A percentile compares a stretch with the other conserved stretches of the same genome.
phyloP scores from a whole-genome alignment of 2,888 invertebrate species.

The Apotomis betuletana region DNA sequence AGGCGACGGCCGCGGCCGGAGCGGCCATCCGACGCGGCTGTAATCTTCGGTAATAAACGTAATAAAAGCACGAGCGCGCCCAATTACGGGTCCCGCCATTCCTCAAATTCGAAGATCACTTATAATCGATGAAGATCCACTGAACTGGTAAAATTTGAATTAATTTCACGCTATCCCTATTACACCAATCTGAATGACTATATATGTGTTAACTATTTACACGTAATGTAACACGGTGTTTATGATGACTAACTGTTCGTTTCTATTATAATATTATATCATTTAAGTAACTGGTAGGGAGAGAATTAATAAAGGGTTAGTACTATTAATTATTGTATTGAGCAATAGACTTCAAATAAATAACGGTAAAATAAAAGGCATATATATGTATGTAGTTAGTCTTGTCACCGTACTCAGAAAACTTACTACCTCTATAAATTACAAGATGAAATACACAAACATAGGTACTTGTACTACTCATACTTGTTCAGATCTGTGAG shows the following conservation, averaged over 20 bases:
- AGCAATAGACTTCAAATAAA: too few species aligned
- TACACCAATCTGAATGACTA: neutral
- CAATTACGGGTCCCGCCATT: constrained; percentile 56
- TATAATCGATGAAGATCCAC: constrained; percentile 44
- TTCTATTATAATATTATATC: too few species aligned
- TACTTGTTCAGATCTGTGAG: constrained; percentile 32
- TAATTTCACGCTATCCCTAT: constrained; percentile 9
- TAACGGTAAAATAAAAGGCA: too few species aligned
- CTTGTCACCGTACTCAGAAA: neutral
- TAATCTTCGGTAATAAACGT: constrained; percentile 69
- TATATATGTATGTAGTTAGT: too few species aligned
- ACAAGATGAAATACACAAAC: constrained; percentile 7
- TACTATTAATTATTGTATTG: too few species aligned
- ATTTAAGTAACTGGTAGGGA: too few species aligned
- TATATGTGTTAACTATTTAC: neutral
- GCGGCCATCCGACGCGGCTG: constrained; percentile 52
- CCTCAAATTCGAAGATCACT: constrained; percentile 48
- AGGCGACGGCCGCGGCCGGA: constrained; percentile 36
- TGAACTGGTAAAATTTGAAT: constrained; percentile 41
- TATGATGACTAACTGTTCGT: too few species aligned
- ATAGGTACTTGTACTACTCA: neutral
- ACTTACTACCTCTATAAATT: constrained; percentile 6
- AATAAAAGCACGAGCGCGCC: constrained; percentile 53
- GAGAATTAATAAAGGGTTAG: too few species aligned
- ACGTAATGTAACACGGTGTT: neutral